Conservation (phyloP, 2,888 invertebrate genomes). For the Beris chalybata region DNA sequence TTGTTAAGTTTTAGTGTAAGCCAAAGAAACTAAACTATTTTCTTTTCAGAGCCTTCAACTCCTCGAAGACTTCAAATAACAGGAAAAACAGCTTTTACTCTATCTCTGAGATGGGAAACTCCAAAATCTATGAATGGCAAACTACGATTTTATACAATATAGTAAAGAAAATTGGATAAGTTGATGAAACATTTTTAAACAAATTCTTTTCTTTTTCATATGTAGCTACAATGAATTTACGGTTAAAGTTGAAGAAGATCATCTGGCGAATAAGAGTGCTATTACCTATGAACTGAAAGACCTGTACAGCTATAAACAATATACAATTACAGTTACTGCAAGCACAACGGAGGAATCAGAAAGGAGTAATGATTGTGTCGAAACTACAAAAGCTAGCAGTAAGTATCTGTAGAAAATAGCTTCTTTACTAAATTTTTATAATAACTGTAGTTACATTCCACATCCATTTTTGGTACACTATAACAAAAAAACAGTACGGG, state of each 20-base stretch:
- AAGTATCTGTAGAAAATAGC: slow-evolving; percentile 38
- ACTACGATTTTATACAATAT: slow-evolving; percentile 68
- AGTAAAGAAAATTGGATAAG: slow-evolving; percentile 50
- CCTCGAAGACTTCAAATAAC: slow-evolving; percentile 45
- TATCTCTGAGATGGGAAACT: slow-evolving; percentile 65
- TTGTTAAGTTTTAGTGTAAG: too few species aligned
- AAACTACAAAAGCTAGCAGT: slow-evolving; percentile 66
- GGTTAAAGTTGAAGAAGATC: slow-evolving; percentile 18
- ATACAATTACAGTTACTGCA: slow-evolving; percentile 70
- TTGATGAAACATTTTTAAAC: neutral
- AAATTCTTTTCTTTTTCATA: neutral
- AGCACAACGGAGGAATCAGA: slow-evolving; percentile 71
- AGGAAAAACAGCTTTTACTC: slow-evolving; percentile 63
- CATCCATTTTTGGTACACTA: too few species aligned
- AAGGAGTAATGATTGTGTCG: slow-evolving; percentile 58
- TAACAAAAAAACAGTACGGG: too few species aligned
- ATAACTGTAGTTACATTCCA: neutral
- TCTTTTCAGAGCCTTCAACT: too few species aligned
- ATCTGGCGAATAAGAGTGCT: slow-evolving; percentile 36
- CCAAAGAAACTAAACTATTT: too few species aligned
- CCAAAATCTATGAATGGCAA: slow-evolving; percentile 74
- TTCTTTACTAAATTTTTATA: neutral
- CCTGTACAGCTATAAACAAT: slow-evolving; percentile 66
- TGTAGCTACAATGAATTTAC: slow-evolving; percentile 37
- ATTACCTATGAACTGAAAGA: slow-evolving; percentile 46